A percentile compares a stretch with the other conserved stretches of the same genome.
phyloP scores from a whole-genome alignment of 2,888 invertebrate genomes.

The Oligia strigilis region DNA sequence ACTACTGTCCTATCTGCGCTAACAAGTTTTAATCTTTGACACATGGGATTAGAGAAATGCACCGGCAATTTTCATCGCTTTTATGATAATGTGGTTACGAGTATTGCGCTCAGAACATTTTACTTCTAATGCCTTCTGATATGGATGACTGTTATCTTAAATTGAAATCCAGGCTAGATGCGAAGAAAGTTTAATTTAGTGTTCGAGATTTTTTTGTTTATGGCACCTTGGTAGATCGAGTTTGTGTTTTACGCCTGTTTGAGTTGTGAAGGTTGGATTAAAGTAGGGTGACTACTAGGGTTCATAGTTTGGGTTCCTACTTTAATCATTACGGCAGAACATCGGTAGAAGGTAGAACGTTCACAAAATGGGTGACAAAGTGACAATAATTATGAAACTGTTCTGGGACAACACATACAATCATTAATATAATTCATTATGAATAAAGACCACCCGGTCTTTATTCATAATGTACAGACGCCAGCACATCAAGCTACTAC shows the following conservation, averaged over 20 bases:
- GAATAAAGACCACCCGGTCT: too few species aligned
- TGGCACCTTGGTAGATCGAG: constrained; percentile 21
- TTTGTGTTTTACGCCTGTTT: constrained; percentile 21
- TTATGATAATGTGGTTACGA: constrained; percentile 83
- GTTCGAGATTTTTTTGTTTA: constrained; percentile 42
- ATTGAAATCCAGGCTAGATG: constrained; percentile 71
- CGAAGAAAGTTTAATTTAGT: constrained; percentile 63
- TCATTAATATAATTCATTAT: too few species aligned
- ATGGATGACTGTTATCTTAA: constrained; percentile 75
- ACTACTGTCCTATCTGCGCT: constrained; percentile 48
- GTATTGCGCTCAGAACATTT: constrained; percentile 80
- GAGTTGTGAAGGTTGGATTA: neutral
- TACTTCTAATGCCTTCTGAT: constrained; percentile 75
- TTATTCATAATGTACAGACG: too few species aligned
- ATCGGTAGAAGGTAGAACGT: neutral
- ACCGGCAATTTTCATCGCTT: constrained; percentile 81
- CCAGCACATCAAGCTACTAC: too few species aligned
- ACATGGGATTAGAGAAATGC: constrained; percentile 81
- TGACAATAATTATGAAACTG: neutral
- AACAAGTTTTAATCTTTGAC: constrained; percentile 74
- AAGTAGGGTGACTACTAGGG: too few species aligned
- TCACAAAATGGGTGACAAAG: neutral
- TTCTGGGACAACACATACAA: too few species aligned
- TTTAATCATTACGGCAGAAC: neutral
- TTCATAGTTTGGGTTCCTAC: neutral